Evolutionary conservation across 2,888 invertebrate species (phyloP), one percentile per base, ranked within the genome.

Genomic region (Tryphoninae sp.): DNA sequence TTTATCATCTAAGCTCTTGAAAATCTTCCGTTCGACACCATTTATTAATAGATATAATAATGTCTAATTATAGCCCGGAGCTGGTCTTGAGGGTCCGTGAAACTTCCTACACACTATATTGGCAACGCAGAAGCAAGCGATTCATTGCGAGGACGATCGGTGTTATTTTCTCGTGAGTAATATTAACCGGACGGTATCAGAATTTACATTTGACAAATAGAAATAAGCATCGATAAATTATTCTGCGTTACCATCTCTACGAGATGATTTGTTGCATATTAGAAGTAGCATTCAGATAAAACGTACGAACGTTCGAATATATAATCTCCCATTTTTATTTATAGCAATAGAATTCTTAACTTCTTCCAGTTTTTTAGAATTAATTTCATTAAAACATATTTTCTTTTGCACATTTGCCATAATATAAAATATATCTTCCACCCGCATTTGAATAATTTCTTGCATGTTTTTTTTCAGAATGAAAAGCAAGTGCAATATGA

Each of bases 41-140:
- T 79, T 75, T 84, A 84, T 84, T 84, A 77, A 79, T 84, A 84
- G 77, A 61, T 65, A 77, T 77, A 81, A 84, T 84, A 83, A 80
- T 64, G 59, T 78, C 78, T 84, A 84, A 81, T 83, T 81, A 83
- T 84, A 84, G 73, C 72, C 53, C 72, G 72, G 80, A 74, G 82
- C 82, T 76, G 40, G n/a, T 80, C 67, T 59, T 55, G 55, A 71
- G 75, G 49, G 51, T 81, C 71, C 59, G 71, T 69, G 73, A 64
- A 71, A 58, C 75, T 78, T 84, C 81, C 84, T 81, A 81, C 83
- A 77, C 73, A 23, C 49, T 58, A 61, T 61, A 76, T 61, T 68
- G 67, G 67, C 75, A 45, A 67, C 33, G 13, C 45, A 75, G 33
- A n/a, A 53, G 40, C 73, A 45, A 74, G n/a, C 23, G 11, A n/a